Base-by-base conservation (phyloP, 37 sponge, comb jelly and placozoan species). In the Cliona cf. orientalis region DNA sequence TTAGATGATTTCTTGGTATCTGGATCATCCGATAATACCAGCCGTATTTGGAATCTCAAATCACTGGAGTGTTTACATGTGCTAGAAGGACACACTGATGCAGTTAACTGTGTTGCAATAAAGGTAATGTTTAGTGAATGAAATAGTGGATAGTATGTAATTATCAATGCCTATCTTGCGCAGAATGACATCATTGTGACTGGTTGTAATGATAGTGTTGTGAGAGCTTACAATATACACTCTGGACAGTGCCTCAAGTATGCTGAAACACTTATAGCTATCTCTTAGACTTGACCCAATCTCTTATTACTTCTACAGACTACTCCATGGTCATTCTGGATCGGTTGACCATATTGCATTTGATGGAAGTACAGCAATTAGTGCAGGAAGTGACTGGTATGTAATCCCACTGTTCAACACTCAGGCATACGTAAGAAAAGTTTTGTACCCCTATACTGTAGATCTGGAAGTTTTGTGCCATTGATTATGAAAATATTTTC, bases 21-120 rank as follows among this genome's bases (percentile, higher is more conserved):
- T 1, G 91, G 94, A 1, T 93, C 97, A 56, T 43, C 60, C 34
- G 94, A 96, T 66, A 66, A 70, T 69, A 63, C 88, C 28, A 85
- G 59, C 32, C 56, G 83, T n/a, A 56, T 96, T 22, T 96, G 97
- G 97, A 69, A 72, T 58, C 42, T 82, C 68, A 38, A 53, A 41
- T 53, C 90, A 17, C 71, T 71, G 39, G 56, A 75, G 23, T 83
- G 87, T 36, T 22, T 80, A 5, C 81, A 83, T 58, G 69, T 78
- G 12, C 60, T 89, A n/a, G 91, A 93, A 21, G 49, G 74, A 37
- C 94, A 90, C 68, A 82, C 88, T 49, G 97, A 92, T 70, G 81
- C 71, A 64, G 91, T 96, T 35, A 92, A 80, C 38, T 58, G 78
- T 55, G 75, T 96, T 0, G 73, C 45, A 1, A n/a, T 92, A 11